These are phyloP conservation scores for Rhabdornis inornatus DNA, from an alignment of 2,113 vertebrate species.

Conservation along the genomic window DNA sequence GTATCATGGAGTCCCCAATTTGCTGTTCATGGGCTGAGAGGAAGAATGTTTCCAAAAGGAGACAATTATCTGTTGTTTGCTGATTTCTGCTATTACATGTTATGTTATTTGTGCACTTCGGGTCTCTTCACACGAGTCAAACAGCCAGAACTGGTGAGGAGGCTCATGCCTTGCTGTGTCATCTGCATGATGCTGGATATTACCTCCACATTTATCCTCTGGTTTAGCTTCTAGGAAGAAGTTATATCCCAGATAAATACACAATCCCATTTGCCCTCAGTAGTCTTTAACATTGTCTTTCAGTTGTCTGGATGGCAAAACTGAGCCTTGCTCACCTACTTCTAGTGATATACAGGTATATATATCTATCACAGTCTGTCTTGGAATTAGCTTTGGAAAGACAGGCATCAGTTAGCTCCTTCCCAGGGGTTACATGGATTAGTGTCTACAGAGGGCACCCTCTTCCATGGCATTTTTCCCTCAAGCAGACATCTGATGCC, in stretches of 20 bases:
- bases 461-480: neutral
- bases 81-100: neutral
- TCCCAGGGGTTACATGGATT: neutral
- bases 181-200: neutral
- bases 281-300: neutral
- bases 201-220: neutral
- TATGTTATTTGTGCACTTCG: neutral
- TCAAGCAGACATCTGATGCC: neutral
- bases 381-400: neutral
- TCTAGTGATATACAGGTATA: neutral
- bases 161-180: neutral
- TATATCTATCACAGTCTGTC: neutral
- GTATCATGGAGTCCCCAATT: neutral
- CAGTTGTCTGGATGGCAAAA: neutral
- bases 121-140: neutral
- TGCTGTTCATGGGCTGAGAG: neutral
- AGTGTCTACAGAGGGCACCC: neutral
- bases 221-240: neutral
- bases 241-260: neutral
- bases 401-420: neutral
- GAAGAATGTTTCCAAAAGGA: neutral
- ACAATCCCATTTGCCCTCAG: neutral
- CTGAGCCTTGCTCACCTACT: neutral
- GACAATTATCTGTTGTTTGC: neutral
- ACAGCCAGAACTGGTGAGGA: neutral